Evolutionary conservation across 2,113 vertebrate species (phyloP), one percentile per base, ranked within the genome.

Genomic region (Notarius lentiginosus): DNA sequence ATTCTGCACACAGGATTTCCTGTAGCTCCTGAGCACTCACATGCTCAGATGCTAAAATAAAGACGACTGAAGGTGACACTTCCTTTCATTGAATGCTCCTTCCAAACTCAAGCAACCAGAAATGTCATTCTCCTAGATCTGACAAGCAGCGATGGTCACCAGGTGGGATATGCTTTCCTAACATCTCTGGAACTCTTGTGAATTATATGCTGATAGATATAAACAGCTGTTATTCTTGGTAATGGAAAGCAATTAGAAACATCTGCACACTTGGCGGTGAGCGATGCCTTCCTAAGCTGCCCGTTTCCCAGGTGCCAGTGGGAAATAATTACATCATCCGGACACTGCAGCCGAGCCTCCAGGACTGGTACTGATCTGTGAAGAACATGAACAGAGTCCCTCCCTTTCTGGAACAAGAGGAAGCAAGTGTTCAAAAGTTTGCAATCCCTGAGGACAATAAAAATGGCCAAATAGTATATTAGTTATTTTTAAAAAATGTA

Each of bases 181-280:
- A 98, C 97, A 97, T 96, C 30, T 97, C 97, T 97, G 95, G 95
- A 97, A 96, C 97, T 98, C 96, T 96, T 96, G 97, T 97, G 97
- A 98, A 96, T 99, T 98, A 98, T 99, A 97, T 97, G 96, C 97
- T 97, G 97, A 99, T 98, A 97, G 97, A 98, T 98, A 97, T 98
- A 99, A 99, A 98, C 98, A 99, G 98, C 97, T 99, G 98, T 99
- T 99, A 98, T 99, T 98, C 96, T 99, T 98, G 97, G 97, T 99
- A 99, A 99, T 99, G 97, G 97, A 97, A 97, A 99, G 97, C 98
- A 99, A 99, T 99, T 99, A 99, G 97, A 99, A 99, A 99, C 98
- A 99, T 99, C 98, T 99, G 98, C 96, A 99, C 96, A 97, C 96
- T 97, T 98, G 97, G 98, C 97, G 92, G 95, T 97, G 97, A 98